phyloP scores from a whole-genome alignment of 2,888 invertebrate species.

The Chrysotoxum bicinctum region DNA sequence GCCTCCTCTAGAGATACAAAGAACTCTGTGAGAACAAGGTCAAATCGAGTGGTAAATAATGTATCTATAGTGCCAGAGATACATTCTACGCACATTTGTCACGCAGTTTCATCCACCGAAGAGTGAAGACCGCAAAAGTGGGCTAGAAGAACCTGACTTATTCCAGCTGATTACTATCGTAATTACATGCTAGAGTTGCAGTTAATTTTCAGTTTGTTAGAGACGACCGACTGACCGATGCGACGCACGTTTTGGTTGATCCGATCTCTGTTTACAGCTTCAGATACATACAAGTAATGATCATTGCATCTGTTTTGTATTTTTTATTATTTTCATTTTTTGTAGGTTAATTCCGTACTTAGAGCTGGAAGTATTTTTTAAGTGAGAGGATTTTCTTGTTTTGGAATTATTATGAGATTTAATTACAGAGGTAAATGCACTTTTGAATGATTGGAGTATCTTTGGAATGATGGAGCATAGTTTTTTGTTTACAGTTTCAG shows the following conservation, averaged over 20 bases:
- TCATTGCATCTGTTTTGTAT: conserved; percentile 12
- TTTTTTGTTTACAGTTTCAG: not conserved
- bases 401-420: conserved; percentile 38
- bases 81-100: conserved; percentile 39
- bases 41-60: conserved; percentile 17
- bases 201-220: conserved; percentile 52
- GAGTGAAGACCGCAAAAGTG: conserved; percentile 4
- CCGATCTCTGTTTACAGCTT: conserved; percentile 4
- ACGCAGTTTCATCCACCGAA: conserved; percentile 16
- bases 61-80: conserved; percentile 26
- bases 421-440: conserved; percentile 38
- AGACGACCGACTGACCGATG: not conserved
- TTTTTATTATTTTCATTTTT: conserved; percentile 2
- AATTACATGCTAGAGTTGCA: conserved; percentile 60
- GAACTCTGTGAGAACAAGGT: conserved; percentile 58
- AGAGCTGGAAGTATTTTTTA: conserved; percentile 28
- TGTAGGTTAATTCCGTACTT: conserved; percentile 60
- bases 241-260: not conserved
- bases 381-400: conserved; percentile 42
- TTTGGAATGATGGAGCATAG: not conserved
- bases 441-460: conserved; percentile 21
- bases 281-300: conserved; percentile 42
- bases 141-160: conserved; percentile 27
- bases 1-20: not conserved
- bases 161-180: conserved; percentile 49